These are phyloP conservation scores for Drosophila tsacasi DNA, from an alignment of 1,140 invertebrate species.

Conservation along the genomic window DNA sequence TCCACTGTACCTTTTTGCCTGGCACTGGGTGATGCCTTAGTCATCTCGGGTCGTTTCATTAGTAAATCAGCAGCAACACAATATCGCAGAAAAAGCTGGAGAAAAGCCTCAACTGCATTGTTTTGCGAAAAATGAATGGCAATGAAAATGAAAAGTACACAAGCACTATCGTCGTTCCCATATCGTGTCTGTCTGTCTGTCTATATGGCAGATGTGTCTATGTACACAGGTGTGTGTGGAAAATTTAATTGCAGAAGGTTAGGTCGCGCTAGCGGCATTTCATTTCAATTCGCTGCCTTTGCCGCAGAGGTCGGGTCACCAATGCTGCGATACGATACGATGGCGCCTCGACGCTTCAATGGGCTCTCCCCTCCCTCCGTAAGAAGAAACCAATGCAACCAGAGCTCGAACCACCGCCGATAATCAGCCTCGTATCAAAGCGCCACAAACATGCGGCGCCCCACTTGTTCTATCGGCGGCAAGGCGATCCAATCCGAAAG, in stretches of 20 bases:
- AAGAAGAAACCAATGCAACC: slow-evolving; percentile 27
- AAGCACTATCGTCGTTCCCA: slow-evolving; percentile 36
- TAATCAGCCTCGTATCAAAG: slow-evolving; percentile 50
- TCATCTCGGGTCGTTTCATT: slow-evolving; percentile 51
- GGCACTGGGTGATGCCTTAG: slow-evolving; percentile 20
- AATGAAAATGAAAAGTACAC: slow-evolving; percentile 76
- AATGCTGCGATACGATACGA: slow-evolving; percentile 60
- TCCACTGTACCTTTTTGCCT: not conserved
- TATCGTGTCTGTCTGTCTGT: slow-evolving; percentile 14
- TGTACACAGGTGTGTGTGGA: slow-evolving; percentile 38
- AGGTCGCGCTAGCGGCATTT: slow-evolving; percentile 37
- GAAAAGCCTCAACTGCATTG: slow-evolving; percentile 72
- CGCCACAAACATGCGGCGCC: slow-evolving; percentile 66
- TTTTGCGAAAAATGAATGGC: slow-evolving; percentile 74
- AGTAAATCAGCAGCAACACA: slow-evolving; percentile 41
- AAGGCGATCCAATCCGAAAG: slow-evolving; percentile 23
- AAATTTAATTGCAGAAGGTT: slow-evolving; percentile 77
- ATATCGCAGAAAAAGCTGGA: slow-evolving; percentile 35
- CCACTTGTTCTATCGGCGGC: slow-evolving; percentile 59
- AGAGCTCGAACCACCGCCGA: slow-evolving; percentile 22
- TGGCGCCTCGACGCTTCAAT: slow-evolving; percentile 60
- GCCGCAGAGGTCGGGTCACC: slow-evolving; percentile 65
- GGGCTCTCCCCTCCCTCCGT: slow-evolving; percentile 34
- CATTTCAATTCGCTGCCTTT: slow-evolving; percentile 65
- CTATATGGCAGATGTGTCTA: not conserved